Percentiles rank a stretch among this genome's conserved stretches.
Conservation (phyloP, 2,888 invertebrate species). For the Amblyjoppa proteus region DNA sequence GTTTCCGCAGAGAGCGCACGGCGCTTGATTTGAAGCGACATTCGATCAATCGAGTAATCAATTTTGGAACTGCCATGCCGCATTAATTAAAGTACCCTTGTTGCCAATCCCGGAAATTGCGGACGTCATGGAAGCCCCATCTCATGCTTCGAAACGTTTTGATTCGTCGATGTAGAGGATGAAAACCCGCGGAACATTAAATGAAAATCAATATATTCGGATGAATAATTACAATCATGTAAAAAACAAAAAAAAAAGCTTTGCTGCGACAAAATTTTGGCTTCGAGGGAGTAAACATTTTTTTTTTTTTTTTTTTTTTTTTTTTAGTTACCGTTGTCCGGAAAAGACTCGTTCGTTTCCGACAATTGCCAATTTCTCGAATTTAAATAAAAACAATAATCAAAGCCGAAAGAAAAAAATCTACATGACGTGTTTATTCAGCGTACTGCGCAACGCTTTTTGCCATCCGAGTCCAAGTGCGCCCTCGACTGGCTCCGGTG, state of each 20-base stretch:
- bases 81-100: constrained; percentile 55
- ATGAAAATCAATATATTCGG: not conserved
- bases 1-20: not conserved
- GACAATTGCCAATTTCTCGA: no score
- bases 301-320: no score
- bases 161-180: not conserved
- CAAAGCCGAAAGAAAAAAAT: no score
- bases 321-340: no score
- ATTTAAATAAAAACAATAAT: no score
- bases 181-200: not conserved
- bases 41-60: constrained; percentile 60
- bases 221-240: not conserved
- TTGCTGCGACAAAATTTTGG: no score
- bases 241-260: constrained; percentile 1
- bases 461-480: no score
- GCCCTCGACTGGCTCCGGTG: no score
- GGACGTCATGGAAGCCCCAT: not conserved
- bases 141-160: not conserved
- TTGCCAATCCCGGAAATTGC: constrained; percentile 32
- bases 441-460: no score
- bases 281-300: no score
- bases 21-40: constrained; percentile 37
- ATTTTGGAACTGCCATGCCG: constrained; percentile 47
- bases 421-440: no score
- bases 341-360: no score